A percentile compares a stretch with the other conserved stretches of the same genome.
These are phyloP conservation scores for Pteromalus puparum DNA, from an alignment of 1,140 invertebrate species.

Conservation along the genomic window DNA sequence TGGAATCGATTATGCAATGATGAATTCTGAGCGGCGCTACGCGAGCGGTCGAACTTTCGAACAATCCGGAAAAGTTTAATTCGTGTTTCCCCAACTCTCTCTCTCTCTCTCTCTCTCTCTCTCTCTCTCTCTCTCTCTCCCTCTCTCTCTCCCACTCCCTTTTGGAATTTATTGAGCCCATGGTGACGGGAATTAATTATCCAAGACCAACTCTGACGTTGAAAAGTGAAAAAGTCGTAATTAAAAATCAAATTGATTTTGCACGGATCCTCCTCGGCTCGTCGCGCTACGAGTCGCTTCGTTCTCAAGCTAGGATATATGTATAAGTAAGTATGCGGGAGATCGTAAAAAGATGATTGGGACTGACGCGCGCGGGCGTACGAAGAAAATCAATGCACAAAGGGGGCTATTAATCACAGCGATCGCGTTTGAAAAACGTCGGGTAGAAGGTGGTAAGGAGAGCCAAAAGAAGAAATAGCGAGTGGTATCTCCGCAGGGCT, in stretches of 20 bases:
- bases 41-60: background rate
- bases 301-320: no score
- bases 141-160: background rate
- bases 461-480: conserved; percentile 16
- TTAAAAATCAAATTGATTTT: conserved; percentile 5
- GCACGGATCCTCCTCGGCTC: no score
- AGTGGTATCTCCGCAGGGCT: background rate
- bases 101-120: no score
- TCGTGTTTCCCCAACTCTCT: background rate
- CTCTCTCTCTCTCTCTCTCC: no score
- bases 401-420: conserved; percentile 7
- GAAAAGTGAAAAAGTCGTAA: background rate
- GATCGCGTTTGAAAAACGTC: conserved; percentile 19
- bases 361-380: background rate
- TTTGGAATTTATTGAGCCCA: conserved; percentile 1
- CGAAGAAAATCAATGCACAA: background rate
- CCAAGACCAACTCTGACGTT: background rate
- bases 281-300: no score
- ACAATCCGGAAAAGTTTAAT: conserved; percentile 1
- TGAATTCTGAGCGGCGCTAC: background rate
- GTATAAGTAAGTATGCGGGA: no score
- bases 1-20: background rate
- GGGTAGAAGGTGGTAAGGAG: background rate
- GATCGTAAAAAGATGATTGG: background rate
- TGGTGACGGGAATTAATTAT: conserved; percentile 1